These are phyloP conservation scores for Hippocampus mohnikei DNA, from an alignment of 2,113 vertebrate species.

Conservation along the genomic window DNA sequence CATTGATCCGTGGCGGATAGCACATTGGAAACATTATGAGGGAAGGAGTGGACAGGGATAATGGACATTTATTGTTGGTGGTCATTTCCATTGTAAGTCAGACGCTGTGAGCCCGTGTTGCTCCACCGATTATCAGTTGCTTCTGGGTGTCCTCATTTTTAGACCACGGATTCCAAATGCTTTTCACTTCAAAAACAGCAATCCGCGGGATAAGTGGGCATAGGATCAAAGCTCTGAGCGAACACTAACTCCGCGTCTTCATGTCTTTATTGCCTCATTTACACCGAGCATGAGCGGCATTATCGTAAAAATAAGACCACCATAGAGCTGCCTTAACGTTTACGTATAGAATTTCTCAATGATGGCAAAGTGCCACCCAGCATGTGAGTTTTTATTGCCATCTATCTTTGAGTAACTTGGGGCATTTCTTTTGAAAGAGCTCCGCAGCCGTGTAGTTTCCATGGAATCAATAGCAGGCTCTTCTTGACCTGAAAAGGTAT, in stretches of 20 bases:
- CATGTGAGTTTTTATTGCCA: not conserved
- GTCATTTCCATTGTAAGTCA: conserved; percentile 10
- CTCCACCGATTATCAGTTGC: not conserved
- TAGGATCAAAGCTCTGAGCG: conserved; percentile 52
- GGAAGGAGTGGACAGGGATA: conserved; percentile 6
- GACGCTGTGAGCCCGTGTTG: not conserved
- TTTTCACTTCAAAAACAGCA: conserved; percentile 51
- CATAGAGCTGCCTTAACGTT: not conserved
- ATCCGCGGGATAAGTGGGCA: conserved; percentile 53
- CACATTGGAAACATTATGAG: conserved; percentile 35
- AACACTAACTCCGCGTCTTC: conserved; percentile 11
- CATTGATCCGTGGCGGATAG: conserved; percentile 46
- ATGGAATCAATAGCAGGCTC: not conserved
- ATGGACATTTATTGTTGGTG: conserved; percentile 21
- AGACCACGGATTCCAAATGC: conserved; percentile 35
- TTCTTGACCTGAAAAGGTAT: not conserved
- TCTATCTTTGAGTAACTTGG: not conserved
- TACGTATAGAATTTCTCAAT: not conserved
- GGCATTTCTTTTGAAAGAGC: not conserved
- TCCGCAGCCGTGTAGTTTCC: not conserved
- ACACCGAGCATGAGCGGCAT: not conserved
- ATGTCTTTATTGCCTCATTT: conserved; percentile 15
- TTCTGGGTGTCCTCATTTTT: conserved; percentile 21
- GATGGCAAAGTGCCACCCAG: not conserved
- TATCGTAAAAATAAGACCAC: not conserved